A percentile compares a stretch with the other conserved stretches of the same genome.
phyloP scores from a whole-genome alignment of 2,113 vertebrate species.

The Callopanchax toddi region DNA sequence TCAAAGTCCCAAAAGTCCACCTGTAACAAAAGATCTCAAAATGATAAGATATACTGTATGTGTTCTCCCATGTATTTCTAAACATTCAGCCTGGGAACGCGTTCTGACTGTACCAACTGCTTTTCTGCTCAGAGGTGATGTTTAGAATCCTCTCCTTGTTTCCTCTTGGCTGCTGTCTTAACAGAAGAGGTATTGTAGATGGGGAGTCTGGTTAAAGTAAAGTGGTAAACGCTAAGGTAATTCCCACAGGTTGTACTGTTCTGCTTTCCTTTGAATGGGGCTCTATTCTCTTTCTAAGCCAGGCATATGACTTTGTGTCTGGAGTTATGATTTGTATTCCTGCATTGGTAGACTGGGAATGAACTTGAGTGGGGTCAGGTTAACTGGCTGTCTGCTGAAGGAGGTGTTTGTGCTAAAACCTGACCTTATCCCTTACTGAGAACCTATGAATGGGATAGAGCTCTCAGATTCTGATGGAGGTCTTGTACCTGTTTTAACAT shows the following conservation, averaged over 20 bases:
- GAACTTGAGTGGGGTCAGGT: slow-evolving; percentile 46
- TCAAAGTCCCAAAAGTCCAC: slow-evolving; percentile 56
- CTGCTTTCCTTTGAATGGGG: slow-evolving; percentile 17
- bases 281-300: slow-evolving; percentile 23
- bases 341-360: slow-evolving; percentile 24
- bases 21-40: slow-evolving; percentile 33
- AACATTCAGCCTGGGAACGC: slow-evolving; percentile 61
- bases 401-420: slow-evolving; percentile 45
- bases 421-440: slow-evolving; percentile 35
- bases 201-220: slow-evolving; percentile 17
- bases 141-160: slow-evolving; percentile 42
- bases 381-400: slow-evolving; percentile 18
- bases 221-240: slow-evolving; percentile 28
- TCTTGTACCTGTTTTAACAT: slow-evolving; percentile 31
- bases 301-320: slow-evolving; percentile 27
- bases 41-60: too few species aligned
- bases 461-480: slow-evolving; percentile 31
- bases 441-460: slow-evolving; percentile 38
- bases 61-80: too few species aligned
- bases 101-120: slow-evolving; percentile 54
- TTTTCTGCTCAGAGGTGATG: slow-evolving; percentile 57
- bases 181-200: slow-evolving; percentile 33
- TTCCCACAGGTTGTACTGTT: slow-evolving; percentile 31
- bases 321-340: slow-evolving; percentile 43
- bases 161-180: slow-evolving; percentile 40